Evolutionary conservation across 1,140 invertebrate species (phyloP).

Genomic region (Nylanderia fulva): DNA sequence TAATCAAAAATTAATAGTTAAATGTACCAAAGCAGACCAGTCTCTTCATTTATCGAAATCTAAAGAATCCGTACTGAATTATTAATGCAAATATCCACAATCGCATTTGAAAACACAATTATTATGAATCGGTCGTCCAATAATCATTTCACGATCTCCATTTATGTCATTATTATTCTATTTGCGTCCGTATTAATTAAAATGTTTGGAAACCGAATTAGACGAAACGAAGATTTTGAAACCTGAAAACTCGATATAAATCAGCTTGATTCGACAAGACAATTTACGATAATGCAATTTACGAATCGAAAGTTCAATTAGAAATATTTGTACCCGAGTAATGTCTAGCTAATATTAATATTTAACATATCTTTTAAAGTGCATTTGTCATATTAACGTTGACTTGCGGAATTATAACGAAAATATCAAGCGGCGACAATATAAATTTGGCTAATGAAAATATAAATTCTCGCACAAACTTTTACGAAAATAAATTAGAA

Average conservation of each 20-base stretch:
- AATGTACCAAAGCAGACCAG: background rate
- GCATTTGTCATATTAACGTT: slow-evolving; percentile 47
- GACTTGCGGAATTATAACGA: background rate
- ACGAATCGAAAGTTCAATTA: slow-evolving; percentile 9
- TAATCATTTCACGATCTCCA: background rate
- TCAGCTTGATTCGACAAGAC: slow-evolving; percentile 1
- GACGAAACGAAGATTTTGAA: slow-evolving; percentile 32
- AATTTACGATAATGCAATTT: slow-evolving; percentile 31
- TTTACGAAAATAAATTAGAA: slow-evolving; percentile 3
- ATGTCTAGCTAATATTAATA: slow-evolving; percentile 27
- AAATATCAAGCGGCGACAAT: slow-evolving; percentile 16
- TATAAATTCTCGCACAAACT: background rate
- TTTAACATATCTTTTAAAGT: slow-evolving; percentile 26
- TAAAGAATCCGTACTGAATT: background rate
- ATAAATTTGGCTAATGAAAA: background rate
- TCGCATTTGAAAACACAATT: slow-evolving; percentile 1
- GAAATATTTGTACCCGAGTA: slow-evolving; percentile 3
- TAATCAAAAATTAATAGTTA: background rate
- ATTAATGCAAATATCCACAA: slow-evolving; percentile 3
- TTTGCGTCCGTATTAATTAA: slow-evolving; percentile 52
- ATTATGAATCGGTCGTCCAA: slow-evolving; percentile 6
- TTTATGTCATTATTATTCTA: slow-evolving; percentile 35
- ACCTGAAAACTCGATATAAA: slow-evolving; percentile 39
- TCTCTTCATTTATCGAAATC: background rate
- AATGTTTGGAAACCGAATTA: slow-evolving; percentile 22